Evolutionary conservation across 2,797 vertebrate species (phyloP).

Genomic region (Tympanoctomys barrerae): DNA sequence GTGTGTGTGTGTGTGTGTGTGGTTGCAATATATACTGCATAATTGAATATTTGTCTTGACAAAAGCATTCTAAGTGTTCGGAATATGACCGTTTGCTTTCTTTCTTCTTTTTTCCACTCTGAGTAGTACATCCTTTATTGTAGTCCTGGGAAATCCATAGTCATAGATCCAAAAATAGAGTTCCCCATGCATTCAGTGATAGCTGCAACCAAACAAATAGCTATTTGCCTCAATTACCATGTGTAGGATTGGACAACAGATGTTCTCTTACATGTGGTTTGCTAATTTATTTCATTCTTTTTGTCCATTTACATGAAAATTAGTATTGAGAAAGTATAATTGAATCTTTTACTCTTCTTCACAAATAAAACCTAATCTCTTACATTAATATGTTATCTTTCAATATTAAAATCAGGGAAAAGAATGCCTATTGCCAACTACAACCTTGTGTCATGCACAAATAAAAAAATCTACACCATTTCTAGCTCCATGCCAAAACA

Average conservation of each 20-base stretch:
- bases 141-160: conserved; percentile 8
- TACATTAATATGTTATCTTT: conserved; percentile 69
- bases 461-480: conserved; percentile 62
- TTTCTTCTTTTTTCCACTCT: neutral
- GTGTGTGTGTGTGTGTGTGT: neutral
- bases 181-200: conserved; percentile 42
- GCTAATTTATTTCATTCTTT: conserved; percentile 77
- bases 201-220: conserved; percentile 64
- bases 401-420: conserved; percentile 59
- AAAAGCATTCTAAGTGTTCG: conserved; percentile 40
- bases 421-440: conserved; percentile 46
- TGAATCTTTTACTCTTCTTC: conserved; percentile 57
- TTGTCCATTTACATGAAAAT: conserved; percentile 72
- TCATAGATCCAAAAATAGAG: conserved; percentile 36
- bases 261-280: conserved; percentile 66
- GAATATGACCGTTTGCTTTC: neutral
- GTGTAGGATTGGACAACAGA: conserved; percentile 64
- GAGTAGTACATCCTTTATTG: conserved; percentile 39
- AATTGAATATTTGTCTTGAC: conserved; percentile 22
- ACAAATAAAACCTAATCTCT: conserved; percentile 68
- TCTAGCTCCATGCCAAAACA: conserved; percentile 55
- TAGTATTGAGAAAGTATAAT: conserved; percentile 63
- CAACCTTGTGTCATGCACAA: conserved; percentile 7
- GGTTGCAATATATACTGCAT: conserved; percentile 50
- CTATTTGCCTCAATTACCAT: conserved; percentile 74